Base-by-base conservation (phyloP, 2,113 vertebrate genomes). In the Lagopus muta region DNA sequence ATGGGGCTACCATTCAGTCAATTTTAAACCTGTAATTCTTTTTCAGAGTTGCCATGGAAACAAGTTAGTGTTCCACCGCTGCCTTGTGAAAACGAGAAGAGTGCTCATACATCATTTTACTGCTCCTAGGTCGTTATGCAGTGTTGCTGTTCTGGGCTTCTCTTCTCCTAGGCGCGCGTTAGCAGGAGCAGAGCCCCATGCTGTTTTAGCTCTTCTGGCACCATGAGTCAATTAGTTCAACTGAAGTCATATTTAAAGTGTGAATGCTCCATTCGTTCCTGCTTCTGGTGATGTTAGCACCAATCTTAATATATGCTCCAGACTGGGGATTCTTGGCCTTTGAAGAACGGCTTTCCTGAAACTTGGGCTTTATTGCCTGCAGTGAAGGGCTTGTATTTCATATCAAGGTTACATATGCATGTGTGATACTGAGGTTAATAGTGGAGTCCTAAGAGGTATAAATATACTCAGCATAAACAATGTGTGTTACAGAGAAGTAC, bases 21-120 rank as follows among this genome's bases (percentile, higher is more conserved):
- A 89, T 93, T 97, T 94, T 94, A 94, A 86, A 90, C 92, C 91
- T 11, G 47, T 94, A 96, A 95, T 96, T 95, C 93, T 96, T 91
- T 95, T 75, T 73, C 13, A 27, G 48, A 54, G 95, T 97, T 97
- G 93, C 95, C 96, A 94, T 97, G 94, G 97, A 95, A 97, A 97
- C 96, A 32, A 86, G 96, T 96, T 88, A 80, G 88, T 93, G 93
- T 91, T 96, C 73, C 91, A 22, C 58, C 17, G 74, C 92, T 76
- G 95, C 92, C 92, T 95, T 47, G 80, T 94, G 95, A 94, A 92
- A 82, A 76, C 3, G 48, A 81, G 91, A 66, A 81, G 93, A 76
- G 94, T 57, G 89, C 87, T 89, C 94, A 28, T 96, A 93, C 82
- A 97, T 97, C 97, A 94, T 83, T 75, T 55, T 84, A 3, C 64